Evolutionary conservation across 2,888 invertebrate species (phyloP).

Genomic region (Anthophora plumipes): DNA sequence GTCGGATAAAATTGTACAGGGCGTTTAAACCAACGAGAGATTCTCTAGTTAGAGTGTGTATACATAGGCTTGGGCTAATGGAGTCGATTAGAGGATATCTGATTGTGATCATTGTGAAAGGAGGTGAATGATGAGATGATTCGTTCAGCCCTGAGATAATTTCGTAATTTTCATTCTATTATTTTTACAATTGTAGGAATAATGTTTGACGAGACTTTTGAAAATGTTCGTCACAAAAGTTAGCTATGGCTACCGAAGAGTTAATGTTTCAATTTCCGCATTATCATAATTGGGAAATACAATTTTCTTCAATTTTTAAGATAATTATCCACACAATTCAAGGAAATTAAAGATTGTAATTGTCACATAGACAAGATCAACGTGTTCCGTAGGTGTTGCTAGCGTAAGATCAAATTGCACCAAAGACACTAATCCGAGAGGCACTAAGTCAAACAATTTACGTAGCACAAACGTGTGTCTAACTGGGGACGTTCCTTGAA

Average conservation of each 20-base stretch:
- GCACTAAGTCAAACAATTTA: conserved; percentile 12
- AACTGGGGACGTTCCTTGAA: conserved; percentile 27
- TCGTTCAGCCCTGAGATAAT: too few relatives aligned
- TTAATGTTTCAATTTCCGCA: too few relatives aligned
- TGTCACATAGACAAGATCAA: neutral
- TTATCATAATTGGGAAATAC: too few relatives aligned
- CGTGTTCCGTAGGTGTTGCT: neutral
- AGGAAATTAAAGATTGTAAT: neutral
- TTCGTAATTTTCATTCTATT: too few relatives aligned
- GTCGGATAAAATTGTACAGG: neutral
- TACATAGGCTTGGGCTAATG: neutral
- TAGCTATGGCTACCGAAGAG: too few relatives aligned
- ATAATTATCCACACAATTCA: too few relatives aligned
- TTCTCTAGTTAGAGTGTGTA: neutral
- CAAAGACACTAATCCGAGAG: neutral
- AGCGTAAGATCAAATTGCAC: neutral
- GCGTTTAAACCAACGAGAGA: neutral
- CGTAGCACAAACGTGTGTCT: conserved; percentile 2
- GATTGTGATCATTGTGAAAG: neutral
- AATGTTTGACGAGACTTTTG: too few relatives aligned
- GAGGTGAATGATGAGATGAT: neutral
- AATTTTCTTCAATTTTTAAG: too few relatives aligned
- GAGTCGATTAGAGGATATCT: neutral
- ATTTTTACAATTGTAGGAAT: too few relatives aligned
- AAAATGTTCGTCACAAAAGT: too few relatives aligned